Percentiles rank a stretch among this genome's conserved stretches.
These are phyloP conservation scores for Lutraria lutraria DNA, from an alignment of 2,888 invertebrate species.

Conservation along the genomic window DNA sequence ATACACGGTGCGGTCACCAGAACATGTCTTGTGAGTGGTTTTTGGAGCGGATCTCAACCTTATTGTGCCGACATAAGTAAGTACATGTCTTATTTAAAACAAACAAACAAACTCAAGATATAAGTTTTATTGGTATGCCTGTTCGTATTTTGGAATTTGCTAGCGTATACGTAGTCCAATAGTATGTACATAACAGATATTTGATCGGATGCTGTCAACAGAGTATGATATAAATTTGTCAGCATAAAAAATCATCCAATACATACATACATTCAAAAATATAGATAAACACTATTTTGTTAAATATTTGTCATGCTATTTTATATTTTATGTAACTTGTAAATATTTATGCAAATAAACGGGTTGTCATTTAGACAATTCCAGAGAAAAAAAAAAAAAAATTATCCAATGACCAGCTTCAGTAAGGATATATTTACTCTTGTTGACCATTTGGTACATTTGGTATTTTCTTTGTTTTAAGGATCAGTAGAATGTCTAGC, in stretches of 20 bases:
- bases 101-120: too few species aligned
- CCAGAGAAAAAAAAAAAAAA: too few species aligned
- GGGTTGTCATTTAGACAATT: too few species aligned
- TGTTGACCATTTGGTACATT: too few species aligned
- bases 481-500: not conserved
- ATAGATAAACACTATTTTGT: too few species aligned
- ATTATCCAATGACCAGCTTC: too few species aligned
- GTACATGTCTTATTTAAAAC: not conserved
- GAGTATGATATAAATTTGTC: not conserved
- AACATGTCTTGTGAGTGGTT: not conserved
- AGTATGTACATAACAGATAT: not conserved
- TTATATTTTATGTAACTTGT: too few species aligned
- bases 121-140: too few species aligned
- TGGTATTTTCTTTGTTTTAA: not conserved
- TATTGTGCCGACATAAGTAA: not conserved
- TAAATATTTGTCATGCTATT: too few species aligned
- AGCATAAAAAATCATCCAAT: not conserved
- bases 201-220: not conserved
- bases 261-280: too few species aligned
- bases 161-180: not conserved
- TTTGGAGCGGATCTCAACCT: not conserved
- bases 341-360: too few species aligned
- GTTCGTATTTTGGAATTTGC: not conserved
- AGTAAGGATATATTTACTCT: too few species aligned
- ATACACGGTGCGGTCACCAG: not conserved